Base-by-base conservation (phyloP, 2,113 vertebrate genomes). In the Osmerus eperlanus region DNA sequence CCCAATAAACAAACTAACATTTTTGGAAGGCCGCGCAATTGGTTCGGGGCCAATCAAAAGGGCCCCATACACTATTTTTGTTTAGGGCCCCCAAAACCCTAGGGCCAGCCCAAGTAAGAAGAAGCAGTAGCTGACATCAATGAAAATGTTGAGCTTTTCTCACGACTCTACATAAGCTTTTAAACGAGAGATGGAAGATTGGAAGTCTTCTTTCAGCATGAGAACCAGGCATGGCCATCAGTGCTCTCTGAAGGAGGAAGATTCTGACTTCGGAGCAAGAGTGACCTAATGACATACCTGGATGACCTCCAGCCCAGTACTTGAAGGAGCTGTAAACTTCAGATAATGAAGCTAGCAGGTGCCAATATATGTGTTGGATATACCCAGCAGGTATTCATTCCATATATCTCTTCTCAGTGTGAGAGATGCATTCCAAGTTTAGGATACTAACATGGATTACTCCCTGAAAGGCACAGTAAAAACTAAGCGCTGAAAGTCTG, bases 181-280 rank as follows among this genome's bases (percentile, higher is more conserved):
- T 28, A 65, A 65, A 65, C 28, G 7, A 65, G 62, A 63, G 61
- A 25, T 14, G 23, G 61, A 25, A 29, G 28, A 29, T 28, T 25
- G 25, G 61, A 25, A 63, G 14, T 19, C 23, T 25, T 63, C 25
- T 63, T 63, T 63, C 61, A 65, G 52, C 52, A 54, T 54, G 52
- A 54, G 52, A 54, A 65, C 62, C 62, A 65, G 13, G 62, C 62
- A 36, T 65, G 62, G 62, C 62, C 62, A 65, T 28, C 62, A 65
- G 62, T 23, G 28, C 62, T 65, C 28, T 65, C 62, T 16, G 28
- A 65, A 41, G 62, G 62, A 65, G 28, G 62, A 36, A 65, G 62
- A 65, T 65, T 65, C 28, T 28, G 28, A 25, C 62, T 65, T 63
- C 2, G 62, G 62, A 62, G 9, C 60, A 62, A 62, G 60, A 3